phyloP scores from a whole-genome alignment of 1,140 invertebrate species.

The Drosophila equinoxialis region DNA sequence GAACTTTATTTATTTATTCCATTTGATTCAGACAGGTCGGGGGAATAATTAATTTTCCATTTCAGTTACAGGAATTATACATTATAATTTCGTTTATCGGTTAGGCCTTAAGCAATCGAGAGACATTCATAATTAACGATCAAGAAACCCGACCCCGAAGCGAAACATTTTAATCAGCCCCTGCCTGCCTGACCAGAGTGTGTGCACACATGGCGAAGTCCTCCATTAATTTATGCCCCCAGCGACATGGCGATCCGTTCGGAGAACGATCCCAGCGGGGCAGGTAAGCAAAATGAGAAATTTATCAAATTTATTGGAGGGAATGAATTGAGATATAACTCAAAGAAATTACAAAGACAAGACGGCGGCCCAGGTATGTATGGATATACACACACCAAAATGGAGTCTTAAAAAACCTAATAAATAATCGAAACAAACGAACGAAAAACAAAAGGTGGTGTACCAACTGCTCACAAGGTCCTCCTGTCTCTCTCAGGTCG shows the following conservation, averaged over 20 bases:
- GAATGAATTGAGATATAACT: slow-evolving; percentile 78
- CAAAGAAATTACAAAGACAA: slow-evolving; percentile 71
- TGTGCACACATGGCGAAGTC: slow-evolving; percentile 42
- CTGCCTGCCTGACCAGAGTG: neutral
- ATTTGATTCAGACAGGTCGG: slow-evolving; percentile 23
- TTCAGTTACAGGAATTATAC: slow-evolving; percentile 56
- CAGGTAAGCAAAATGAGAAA: slow-evolving; percentile 74
- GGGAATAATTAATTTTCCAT: slow-evolving; percentile 70
- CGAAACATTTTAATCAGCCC: slow-evolving; percentile 72
- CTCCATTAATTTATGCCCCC: slow-evolving; percentile 65
- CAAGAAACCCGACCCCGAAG: slow-evolving; percentile 57
- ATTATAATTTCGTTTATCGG: slow-evolving; percentile 59
- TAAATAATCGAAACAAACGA: slow-evolving; percentile 54
- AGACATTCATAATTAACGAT: slow-evolving; percentile 63
- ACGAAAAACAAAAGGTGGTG: slow-evolving; percentile 53
- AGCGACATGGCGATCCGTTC: slow-evolving; percentile 31
- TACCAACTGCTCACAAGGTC: slow-evolving; percentile 27
- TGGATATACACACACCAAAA: slow-evolving; percentile 43
- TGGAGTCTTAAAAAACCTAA: slow-evolving; percentile 71
- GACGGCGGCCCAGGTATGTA: slow-evolving; percentile 11
- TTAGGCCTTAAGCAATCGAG: slow-evolving; percentile 26
- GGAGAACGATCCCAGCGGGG: slow-evolving; percentile 46
- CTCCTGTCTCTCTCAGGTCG: slow-evolving; percentile 13
- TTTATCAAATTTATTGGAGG: slow-evolving; percentile 76
- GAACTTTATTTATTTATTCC: slow-evolving; percentile 39